A percentile compares a stretch with the other conserved stretches of the same genome.
Evolutionary conservation across 2,888 invertebrate species (phyloP).

Genomic region (Melipona bicolor): DNA sequence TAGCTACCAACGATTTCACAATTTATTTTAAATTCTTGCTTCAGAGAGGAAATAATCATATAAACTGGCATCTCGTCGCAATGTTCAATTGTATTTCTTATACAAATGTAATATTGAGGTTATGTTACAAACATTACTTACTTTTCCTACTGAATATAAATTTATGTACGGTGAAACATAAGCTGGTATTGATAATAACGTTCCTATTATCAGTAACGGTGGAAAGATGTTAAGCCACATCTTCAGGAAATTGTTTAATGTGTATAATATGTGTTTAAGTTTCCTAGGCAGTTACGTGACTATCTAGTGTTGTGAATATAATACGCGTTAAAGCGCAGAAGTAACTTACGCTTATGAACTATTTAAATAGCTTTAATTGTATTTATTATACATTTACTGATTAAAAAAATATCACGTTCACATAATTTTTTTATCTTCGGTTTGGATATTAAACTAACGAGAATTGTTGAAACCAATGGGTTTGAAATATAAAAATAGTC

Average conservation of each 20-base stretch:
- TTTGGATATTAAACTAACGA: too few species aligned
- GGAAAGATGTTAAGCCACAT: conserved; percentile 79
- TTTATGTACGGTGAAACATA: fast-evolving
- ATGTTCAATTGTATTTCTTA: neutral
- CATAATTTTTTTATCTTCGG: conserved; percentile 1
- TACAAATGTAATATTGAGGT: conserved; percentile 33
- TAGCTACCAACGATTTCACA: neutral
- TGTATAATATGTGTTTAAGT: neutral
- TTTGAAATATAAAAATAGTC: neutral
- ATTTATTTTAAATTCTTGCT: neutral
- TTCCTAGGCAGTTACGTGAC: conserved; percentile 2
- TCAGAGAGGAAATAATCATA: neutral
- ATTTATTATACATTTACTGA: neutral
- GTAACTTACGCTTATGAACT: neutral
- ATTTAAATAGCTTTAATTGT: neutral
- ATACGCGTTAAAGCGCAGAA: neutral
- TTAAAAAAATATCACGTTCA: neutral
- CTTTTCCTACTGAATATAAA: conserved; percentile 31
- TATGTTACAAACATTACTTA: conserved; percentile 53
- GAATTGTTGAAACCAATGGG: neutral
- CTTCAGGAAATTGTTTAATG: conserved; percentile 19
- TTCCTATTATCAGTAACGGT: conserved; percentile 58
- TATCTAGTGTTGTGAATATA: neutral
- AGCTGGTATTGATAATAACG: conserved; percentile 31
- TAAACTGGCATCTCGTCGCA: neutral